These are phyloP conservation scores for Echinometra lucunter DNA, from an alignment of 53 echinoderm and acorn worm genomes.

Conservation along the genomic window DNA sequence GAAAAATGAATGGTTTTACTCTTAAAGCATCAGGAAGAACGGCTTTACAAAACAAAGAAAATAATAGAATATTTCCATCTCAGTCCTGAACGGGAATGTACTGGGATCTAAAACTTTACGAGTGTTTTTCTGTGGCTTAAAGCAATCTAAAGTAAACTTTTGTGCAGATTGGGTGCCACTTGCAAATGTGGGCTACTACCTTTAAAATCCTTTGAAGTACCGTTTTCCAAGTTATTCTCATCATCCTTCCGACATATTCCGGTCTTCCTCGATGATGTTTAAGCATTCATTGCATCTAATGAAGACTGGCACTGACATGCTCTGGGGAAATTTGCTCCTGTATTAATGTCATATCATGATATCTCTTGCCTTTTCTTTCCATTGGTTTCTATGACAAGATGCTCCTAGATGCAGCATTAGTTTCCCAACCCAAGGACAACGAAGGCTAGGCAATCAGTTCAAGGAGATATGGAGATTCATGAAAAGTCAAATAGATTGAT, in stretches of 20 bases:
- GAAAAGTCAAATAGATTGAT: background rate
- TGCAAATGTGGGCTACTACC: too few relatives aligned
- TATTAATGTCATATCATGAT: constrained; percentile 30
- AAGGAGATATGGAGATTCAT: background rate
- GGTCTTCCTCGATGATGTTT: background rate
- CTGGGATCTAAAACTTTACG: too few relatives aligned
- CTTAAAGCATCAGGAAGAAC: too few relatives aligned
- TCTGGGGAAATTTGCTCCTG: constrained; percentile 36
- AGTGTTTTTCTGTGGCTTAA: too few relatives aligned
- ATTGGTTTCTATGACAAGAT: background rate
- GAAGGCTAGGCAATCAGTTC: background rate
- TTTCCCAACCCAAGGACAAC: constrained; percentile 23
- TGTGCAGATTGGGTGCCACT: too few relatives aligned
- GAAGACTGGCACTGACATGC: constrained; percentile 24
- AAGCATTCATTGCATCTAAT: constrained; percentile 45
- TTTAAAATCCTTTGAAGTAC: background rate
- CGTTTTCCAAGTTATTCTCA: background rate
- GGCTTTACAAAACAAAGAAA: too few relatives aligned
- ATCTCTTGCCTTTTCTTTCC: background rate
- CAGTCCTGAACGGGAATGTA: too few relatives aligned
- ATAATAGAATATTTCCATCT: too few relatives aligned
- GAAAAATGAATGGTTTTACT: too few relatives aligned
- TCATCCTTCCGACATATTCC: background rate
- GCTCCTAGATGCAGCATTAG: background rate
- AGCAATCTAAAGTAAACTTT: too few relatives aligned